A percentile compares a stretch with the other conserved stretches of the same genome.
These are phyloP conservation scores for Ennomos erosarius DNA, from an alignment of 2,888 invertebrate species.

Conservation along the genomic window DNA sequence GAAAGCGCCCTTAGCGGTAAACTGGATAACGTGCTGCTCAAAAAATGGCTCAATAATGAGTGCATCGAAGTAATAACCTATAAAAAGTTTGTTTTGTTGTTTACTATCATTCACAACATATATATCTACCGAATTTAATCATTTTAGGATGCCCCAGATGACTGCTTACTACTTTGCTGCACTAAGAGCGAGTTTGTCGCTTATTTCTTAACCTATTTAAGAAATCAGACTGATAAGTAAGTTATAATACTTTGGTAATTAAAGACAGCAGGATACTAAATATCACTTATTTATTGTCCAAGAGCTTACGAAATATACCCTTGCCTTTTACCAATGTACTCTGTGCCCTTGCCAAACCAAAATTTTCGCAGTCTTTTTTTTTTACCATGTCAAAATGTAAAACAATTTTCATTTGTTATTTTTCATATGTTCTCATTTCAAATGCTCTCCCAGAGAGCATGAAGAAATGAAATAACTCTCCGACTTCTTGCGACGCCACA, in stretches of 20 bases:
- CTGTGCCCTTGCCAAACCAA: no score
- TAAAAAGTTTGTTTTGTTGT: constrained; percentile 32
- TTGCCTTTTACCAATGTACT: no score
- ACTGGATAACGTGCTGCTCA: constrained; percentile 63
- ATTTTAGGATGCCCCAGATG: constrained; percentile 70
- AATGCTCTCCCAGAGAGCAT: no score
- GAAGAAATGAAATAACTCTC: no score
- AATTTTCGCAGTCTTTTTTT: no score
- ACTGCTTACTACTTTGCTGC: constrained; percentile 68
- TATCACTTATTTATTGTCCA: no score
- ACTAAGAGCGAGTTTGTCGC: constrained; percentile 82
- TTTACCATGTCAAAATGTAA: no score
- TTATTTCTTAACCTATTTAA: constrained; percentile 83
- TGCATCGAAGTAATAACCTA: constrained; percentile 74
- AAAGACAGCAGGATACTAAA: no score
- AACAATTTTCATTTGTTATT: no score
- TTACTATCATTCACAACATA: constrained; percentile 32
- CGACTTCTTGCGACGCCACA: no score
- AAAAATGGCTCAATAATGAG: constrained; percentile 77
- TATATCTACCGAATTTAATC: constrained; percentile 32
- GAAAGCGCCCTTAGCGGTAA: constrained; percentile 76
- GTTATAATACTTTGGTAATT: constrained; percentile 33
- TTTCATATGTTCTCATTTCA: no score
- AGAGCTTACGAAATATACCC: no score
- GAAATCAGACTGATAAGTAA: constrained; percentile 83